Evolutionary conservation across 2,797 vertebrate species (phyloP), one percentile per base, ranked within the genome.

Genomic region (Sebastes trivittatus): DNA sequence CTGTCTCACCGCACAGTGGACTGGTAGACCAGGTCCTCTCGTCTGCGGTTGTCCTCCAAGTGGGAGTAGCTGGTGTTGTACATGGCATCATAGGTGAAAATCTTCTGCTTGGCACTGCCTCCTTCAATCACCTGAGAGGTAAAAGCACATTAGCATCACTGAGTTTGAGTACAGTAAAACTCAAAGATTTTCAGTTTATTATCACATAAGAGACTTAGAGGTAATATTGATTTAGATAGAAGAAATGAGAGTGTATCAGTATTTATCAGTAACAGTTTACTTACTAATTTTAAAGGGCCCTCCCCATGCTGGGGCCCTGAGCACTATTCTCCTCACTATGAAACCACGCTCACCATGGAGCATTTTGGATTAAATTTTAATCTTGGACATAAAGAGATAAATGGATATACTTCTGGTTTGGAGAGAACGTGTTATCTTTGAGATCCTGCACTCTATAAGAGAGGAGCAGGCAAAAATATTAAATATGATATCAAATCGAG

Each of bases 31-130:
- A 98, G 94, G 42, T 98, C 97, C 68, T 98, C 97, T 32, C 94
- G 88, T 90, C 95, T 97, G 72, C 92, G 95, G 56, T 96, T 96
- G 66, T 96, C 97, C 89, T 98, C 97, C 96, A 97, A 95, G 90
- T 98, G 96, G 0, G 97, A 97, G 89, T 95, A 97, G 87, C 96
- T 98, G 83, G 95, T 97, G 90, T 98, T 98, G 90, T 97, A 97
- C 96, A 98, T 97, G 89, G 97, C 97, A 16, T 99, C 97, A 0
- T 98, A 98, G 20, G 97, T 99, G 86, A 98, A 99, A 82, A 99
- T 97, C 92, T 98, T 99, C 93, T 98, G 98, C 78, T 97, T 98
- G 86, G 96, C 96, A 71, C 95, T 96, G 22, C 97, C 97, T 0
- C 96, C 97, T 0, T 98, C 97, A 0, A 89, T 96, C 72, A 97